These are phyloP conservation scores for Enteromius mattozi DNA, from an alignment of 2,797 vertebrate species.

Conservation along the genomic window DNA sequence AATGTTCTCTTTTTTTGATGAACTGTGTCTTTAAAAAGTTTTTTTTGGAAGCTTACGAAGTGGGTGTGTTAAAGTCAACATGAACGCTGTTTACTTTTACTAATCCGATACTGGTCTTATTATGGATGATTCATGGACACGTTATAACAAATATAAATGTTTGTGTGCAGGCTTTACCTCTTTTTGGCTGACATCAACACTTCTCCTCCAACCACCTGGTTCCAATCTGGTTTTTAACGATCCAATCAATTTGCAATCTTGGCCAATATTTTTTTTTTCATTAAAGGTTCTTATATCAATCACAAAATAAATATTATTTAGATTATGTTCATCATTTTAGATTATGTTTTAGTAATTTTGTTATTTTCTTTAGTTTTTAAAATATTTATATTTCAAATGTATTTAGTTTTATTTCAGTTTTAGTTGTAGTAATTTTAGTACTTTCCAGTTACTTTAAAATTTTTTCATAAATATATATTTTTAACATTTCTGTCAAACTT, in stretches of 20 bases:
- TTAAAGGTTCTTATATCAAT: background rate
- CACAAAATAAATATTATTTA: background rate
- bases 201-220: background rate
- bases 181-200: background rate
- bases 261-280: background rate
- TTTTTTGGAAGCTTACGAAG: background rate
- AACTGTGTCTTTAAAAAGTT: background rate
- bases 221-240: background rate
- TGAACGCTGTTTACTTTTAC: background rate
- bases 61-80: slow-evolving; percentile 1
- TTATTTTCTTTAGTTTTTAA: background rate
- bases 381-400: background rate
- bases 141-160: slow-evolving; percentile 3
- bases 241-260: background rate
- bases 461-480: background rate
- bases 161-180: slow-evolving; percentile 3
- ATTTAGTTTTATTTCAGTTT: background rate
- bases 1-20: background rate
- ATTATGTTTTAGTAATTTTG: background rate
- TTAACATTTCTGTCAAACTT: background rate
- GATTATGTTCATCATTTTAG: background rate
- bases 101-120: background rate
- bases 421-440: background rate
- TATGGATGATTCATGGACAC: background rate
- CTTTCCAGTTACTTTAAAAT: background rate